Evolutionary conservation across 2,113 vertebrate species (phyloP), one percentile per base, ranked within the genome.

Genomic region (Lates calcarifer): DNA sequence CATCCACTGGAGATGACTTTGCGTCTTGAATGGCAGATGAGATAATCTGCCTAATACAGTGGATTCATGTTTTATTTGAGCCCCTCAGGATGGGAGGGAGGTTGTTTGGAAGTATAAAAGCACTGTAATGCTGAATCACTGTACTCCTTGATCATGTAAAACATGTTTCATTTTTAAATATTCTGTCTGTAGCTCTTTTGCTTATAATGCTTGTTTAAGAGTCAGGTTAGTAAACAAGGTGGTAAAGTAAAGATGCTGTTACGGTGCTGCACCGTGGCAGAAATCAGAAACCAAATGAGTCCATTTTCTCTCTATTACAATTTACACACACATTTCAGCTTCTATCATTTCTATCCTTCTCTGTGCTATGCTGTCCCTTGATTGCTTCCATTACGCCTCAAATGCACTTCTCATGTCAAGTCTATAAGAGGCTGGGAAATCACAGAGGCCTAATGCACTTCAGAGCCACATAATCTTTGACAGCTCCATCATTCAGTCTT

Each of bases 11-110:
- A 78, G 84, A 85, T 90, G 91, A 91, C 86, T 86, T 85, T 85
- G 84, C 87, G 80, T 89, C 66, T 84, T 92, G 89, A 92, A 90
- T 89, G 90, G 77, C 92, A 91, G 87, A 83, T 62, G 72, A 87
- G 70, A 88, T 83, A 88, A 90, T 93, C 90, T 84, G 66, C 71
- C 75, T 91, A 91, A 91, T 90, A 86, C 76, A 79, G 80, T 29
- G 43, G 77, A 85, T 85, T 85, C 77, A 65, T 87, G 77, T 83
- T 90, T 82, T 64, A 85, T 82, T 47, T 49, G 69, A 69, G 49
- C 26, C 73, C 75, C 58, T 53, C 39, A 14, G 86, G 72, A 68
- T 24, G 63, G 31, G n/a, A 74, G 53, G 55, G 66, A 68, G 14
- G 67, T 51, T 72, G 74, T 33, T 39, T 83, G 31, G 37, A 68